These are phyloP conservation scores for Balanococcus diminutus DNA, from an alignment of 2,888 invertebrate species.

Conservation along the genomic window DNA sequence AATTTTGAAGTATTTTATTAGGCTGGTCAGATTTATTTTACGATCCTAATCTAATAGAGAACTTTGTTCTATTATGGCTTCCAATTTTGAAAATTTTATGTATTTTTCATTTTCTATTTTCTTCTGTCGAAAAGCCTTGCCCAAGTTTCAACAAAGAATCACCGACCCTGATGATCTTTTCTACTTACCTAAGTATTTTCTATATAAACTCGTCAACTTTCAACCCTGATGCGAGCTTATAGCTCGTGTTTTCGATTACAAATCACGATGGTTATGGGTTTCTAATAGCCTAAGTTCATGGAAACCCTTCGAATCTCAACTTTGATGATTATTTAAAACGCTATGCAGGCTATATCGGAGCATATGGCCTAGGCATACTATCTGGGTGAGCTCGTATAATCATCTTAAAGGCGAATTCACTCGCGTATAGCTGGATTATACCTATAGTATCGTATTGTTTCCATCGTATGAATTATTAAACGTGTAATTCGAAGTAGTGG, in stretches of 20 bases:
- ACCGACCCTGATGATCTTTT: neutral
- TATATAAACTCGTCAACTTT: too few species aligned
- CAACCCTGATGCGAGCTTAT: neutral
- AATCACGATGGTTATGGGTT: neutral
- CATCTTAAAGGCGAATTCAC: neutral
- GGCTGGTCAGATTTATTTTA: conserved; percentile 19
- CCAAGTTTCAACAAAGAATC: neutral
- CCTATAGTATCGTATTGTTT: neutral
- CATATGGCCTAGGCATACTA: neutral
- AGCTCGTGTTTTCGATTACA: neutral
- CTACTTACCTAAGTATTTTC: neutral
- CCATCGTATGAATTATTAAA: neutral
- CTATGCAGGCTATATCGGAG: neutral
- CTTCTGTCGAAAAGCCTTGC: neutral
- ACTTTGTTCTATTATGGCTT: neutral
- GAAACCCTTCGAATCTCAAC: neutral
- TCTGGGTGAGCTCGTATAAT: neutral
- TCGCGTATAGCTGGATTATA: neutral
- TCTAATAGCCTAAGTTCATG: neutral
- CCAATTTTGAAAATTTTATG: neutral
- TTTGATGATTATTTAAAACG: conserved; percentile 11
- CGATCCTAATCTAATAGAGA: conserved; percentile 2
- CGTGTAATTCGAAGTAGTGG: neutral
- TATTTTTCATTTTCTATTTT: conserved; percentile 21
- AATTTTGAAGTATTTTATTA: neutral